These are phyloP conservation scores for Stictocephala bisonia DNA, from an alignment of 2,888 invertebrate genomes.

Conservation along the genomic window DNA sequence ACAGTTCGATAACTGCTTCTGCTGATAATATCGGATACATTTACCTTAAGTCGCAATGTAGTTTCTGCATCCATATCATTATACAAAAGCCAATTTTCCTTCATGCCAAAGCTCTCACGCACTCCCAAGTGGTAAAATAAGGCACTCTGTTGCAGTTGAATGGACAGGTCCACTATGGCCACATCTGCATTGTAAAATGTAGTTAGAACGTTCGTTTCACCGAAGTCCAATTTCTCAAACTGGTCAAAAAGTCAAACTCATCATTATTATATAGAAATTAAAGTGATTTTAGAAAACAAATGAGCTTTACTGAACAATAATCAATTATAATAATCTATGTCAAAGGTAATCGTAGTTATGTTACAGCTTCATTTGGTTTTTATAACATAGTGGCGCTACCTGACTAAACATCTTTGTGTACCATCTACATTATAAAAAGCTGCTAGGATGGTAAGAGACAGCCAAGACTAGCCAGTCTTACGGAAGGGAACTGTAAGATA, in stretches of 20 bases:
- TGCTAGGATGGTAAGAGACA: too few relatives aligned
- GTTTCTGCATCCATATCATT: constrained; percentile 91
- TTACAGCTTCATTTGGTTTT: too few relatives aligned
- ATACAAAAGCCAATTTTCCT: constrained; percentile 88
- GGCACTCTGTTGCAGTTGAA: constrained; percentile 92
- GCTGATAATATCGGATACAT: too few relatives aligned
- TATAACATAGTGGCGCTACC: too few relatives aligned
- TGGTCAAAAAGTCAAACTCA: too few relatives aligned
- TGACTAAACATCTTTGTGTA: too few relatives aligned
- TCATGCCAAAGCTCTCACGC: constrained; percentile 97
- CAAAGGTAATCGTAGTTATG: too few relatives aligned
- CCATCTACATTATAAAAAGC: too few relatives aligned
- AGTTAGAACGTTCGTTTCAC: constrained; percentile 94
- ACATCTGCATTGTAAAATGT: constrained; percentile 99
- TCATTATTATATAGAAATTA: too few relatives aligned
- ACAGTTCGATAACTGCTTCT: too few relatives aligned
- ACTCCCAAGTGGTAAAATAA: constrained; percentile 97
- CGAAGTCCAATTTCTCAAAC: constrained; percentile 98
- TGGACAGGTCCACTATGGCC: constrained; percentile 92
- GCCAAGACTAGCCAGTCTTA: too few relatives aligned
- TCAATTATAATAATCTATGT: neutral
- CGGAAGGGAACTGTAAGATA: too few relatives aligned
- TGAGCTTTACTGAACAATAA: neutral
- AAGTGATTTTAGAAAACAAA: constrained; percentile 34
- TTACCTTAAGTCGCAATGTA: constrained; percentile 88